A percentile compares a stretch with the other conserved stretches of the same genome.
Conservation (phyloP, 1,140 invertebrate genomes). For the Rhysida immarginata region DNA sequence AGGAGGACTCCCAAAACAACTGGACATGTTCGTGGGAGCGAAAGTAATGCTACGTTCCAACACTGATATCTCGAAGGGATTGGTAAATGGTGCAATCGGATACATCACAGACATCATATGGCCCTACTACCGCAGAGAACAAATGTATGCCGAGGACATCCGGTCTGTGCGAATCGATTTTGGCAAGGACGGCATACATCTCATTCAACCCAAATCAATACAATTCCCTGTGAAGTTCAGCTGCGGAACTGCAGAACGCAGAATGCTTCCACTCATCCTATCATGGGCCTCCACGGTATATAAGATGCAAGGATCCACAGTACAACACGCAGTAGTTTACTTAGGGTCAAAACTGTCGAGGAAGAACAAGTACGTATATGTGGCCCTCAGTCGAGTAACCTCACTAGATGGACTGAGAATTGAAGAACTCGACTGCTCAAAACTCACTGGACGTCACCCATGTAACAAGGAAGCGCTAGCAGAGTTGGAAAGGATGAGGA, state of each 20-base stretch:
- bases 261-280: conserved; percentile 27
- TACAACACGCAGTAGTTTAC: conserved; percentile 13
- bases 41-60: conserved; percentile 16
- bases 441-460: conserved; percentile 8
- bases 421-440: conserved; percentile 11
- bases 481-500: conserved; percentile 9
- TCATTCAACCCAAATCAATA: conserved; percentile 14
- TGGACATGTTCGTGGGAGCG: conserved; percentile 12
- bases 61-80: conserved; percentile 5
- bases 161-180: conserved; percentile 11
- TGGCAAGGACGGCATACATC: conserved; percentile 11
- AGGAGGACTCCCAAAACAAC: conserved; percentile 11
- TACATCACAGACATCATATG: conserved; percentile 14
- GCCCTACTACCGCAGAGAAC: conserved; percentile 6
- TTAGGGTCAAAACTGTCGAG: conserved; percentile 9
- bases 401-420: conserved; percentile 11
- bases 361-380: conserved; percentile 16
- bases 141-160: conserved; percentile 9
- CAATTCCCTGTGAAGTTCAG: conserved; percentile 14
- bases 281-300: conserved; percentile 26
- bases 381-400: conserved; percentile 14
- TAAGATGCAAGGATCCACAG: conserved; percentile 25
- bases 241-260: conserved; percentile 20
- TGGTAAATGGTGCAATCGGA: conserved; percentile 17
- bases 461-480: conserved; percentile 7